These are phyloP conservation scores for Dryomyza anilis DNA, from an alignment of 2,888 invertebrate species.

Conservation along the genomic window DNA sequence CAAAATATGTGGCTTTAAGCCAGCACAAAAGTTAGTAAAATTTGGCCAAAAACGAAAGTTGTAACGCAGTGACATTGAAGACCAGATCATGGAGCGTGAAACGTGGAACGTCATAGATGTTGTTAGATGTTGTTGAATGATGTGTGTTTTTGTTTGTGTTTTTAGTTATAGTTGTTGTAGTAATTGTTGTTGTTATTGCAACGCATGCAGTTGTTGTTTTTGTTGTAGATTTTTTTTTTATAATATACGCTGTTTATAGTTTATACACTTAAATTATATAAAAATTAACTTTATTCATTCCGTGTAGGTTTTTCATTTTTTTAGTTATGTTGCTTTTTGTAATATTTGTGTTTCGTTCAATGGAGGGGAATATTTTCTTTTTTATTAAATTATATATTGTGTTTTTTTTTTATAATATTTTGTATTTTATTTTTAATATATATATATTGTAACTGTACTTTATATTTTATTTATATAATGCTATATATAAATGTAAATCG, in stretches of 20 bases:
- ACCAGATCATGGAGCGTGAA: too few species aligned
- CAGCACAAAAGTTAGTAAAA: not conserved
- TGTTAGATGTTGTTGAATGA: not conserved
- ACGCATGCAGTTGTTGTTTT: not conserved
- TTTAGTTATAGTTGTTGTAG: not conserved
- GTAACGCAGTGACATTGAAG: not conserved
- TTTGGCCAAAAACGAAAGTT: not conserved
- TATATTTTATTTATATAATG: not conserved
- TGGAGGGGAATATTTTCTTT: slow-evolving; percentile 22
- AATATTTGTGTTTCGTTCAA: slow-evolving; percentile 11
- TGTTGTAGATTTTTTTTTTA: not conserved
- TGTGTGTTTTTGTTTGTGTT: not conserved
- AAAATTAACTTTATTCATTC: slow-evolving; percentile 16
- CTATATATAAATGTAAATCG: not conserved
- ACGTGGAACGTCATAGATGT: not conserved
- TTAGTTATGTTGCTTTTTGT: too few species aligned
- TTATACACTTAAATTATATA: slow-evolving; percentile 19
- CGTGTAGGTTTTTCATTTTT: slow-evolving; percentile 7
- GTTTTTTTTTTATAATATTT: too few species aligned
- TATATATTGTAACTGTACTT: too few species aligned
- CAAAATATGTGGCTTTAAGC: not conserved
- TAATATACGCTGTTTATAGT: not conserved
- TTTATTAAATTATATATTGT: too few species aligned
- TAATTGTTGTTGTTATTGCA: not conserved
- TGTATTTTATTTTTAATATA: too few species aligned